Evolutionary conservation across 1,140 invertebrate genomes (phyloP).

Genomic region (Aphelinus atriplicis): DNA sequence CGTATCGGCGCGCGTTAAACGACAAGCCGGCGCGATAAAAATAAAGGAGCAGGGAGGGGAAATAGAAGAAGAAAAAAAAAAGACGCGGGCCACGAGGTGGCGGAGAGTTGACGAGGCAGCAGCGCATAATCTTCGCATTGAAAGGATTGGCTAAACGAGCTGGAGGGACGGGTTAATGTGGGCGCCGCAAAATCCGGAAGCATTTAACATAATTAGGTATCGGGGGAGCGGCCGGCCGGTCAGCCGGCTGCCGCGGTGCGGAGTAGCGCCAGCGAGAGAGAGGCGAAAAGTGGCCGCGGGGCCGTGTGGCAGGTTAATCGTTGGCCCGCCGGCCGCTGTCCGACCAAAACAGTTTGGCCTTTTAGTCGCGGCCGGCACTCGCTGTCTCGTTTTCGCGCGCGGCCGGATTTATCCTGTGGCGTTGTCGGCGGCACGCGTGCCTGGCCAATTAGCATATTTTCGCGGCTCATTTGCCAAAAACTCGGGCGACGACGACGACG

Average conservation of each 20-base stretch:
- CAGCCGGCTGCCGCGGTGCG: not conserved
- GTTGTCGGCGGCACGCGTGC: not conserved
- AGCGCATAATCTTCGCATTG: not conserved
- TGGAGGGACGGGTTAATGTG: conserved; percentile 55
- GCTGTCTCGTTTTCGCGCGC: conserved; percentile 22
- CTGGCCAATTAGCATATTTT: not conserved
- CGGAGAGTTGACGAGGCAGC: too few species aligned
- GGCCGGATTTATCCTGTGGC: conserved; percentile 31
- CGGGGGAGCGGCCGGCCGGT: conserved; percentile 55
- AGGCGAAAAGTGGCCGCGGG: conserved; percentile 41
- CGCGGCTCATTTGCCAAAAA: not conserved
- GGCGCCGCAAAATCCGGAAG: conserved; percentile 61
- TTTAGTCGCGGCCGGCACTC: conserved; percentile 48
- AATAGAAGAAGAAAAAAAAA: too few species aligned
- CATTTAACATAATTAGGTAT: conserved; percentile 66
- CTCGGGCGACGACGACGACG: not conserved
- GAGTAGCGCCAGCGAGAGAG: conserved; percentile 22
- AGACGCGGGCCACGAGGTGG: too few species aligned
- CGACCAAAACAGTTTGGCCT: conserved; percentile 57
- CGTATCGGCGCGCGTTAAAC: too few species aligned
- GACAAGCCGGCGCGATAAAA: too few species aligned
- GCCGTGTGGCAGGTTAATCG: conserved; percentile 55
- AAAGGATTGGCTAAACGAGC: conserved; percentile 2
- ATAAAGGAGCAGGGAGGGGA: too few species aligned
- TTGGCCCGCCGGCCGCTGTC: conserved; percentile 43